These are phyloP conservation scores for Remorina albescens DNA, from an alignment of 2,797 vertebrate species.

Conservation along the genomic window DNA sequence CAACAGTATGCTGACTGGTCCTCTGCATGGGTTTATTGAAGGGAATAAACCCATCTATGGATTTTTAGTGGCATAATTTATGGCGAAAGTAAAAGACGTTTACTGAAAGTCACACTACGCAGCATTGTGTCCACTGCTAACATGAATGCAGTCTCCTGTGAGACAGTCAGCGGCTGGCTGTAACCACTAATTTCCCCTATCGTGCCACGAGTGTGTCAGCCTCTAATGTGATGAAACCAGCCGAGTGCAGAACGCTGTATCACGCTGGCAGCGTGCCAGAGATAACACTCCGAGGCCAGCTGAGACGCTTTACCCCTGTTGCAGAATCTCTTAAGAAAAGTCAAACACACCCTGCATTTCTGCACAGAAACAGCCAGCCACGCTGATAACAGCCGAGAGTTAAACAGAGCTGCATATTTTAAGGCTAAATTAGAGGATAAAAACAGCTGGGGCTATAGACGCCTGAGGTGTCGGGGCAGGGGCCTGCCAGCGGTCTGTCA, in stretches of 20 bases:
- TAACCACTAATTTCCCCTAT: constrained; percentile 71
- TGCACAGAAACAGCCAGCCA: constrained; percentile 49
- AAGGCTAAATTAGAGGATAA: constrained; percentile 55
- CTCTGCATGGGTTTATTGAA: constrained; percentile 1
- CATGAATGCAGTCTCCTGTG: constrained; percentile 47
- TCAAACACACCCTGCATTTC: constrained; percentile 66
- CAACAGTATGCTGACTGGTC: constrained; percentile 2
- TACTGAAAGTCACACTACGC: constrained; percentile 45
- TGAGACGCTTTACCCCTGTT: constrained; percentile 64
- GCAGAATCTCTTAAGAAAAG: constrained; percentile 70
- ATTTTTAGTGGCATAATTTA: not conserved
- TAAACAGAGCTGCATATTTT: constrained; percentile 61
- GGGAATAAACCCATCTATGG: constrained; percentile 20
- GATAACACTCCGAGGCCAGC: constrained; percentile 70
- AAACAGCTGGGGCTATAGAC: constrained; percentile 35
- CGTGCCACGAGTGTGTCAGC: constrained; percentile 61
- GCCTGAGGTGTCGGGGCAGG: constrained; percentile 34
- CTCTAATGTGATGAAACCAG: constrained; percentile 76
- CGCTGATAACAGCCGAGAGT: constrained; percentile 62
- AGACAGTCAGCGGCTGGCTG: constrained; percentile 52
- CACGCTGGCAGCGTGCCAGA: constrained; percentile 73
- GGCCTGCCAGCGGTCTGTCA: constrained; percentile 25
- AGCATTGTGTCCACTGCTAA: constrained; percentile 36
- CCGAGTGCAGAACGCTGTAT: constrained; percentile 70
- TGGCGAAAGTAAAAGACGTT: constrained; percentile 22